Evolutionary conservation across 2,888 invertebrate genomes (phyloP), one percentile per base, ranked within the genome.

Genomic region (Deladenus siricidicola): DNA sequence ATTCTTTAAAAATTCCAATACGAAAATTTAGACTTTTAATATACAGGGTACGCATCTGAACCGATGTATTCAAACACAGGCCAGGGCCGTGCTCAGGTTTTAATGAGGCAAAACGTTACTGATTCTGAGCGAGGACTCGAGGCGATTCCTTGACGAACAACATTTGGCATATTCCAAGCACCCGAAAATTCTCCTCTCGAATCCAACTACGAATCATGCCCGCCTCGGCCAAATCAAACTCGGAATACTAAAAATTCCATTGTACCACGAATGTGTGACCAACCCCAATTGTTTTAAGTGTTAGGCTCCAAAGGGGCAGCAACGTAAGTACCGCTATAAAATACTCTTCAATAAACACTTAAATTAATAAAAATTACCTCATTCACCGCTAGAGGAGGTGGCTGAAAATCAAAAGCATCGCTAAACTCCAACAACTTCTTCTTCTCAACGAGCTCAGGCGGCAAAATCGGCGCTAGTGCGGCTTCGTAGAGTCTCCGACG

Each of bases 151-250:
- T 63, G 23, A 74, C 73, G 28, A 73, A 69, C 39, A 68, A 55
- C 50, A 70, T 69, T 56, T 76, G 76, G 49, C 76, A 76, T 29
- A 76, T 70, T 4, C 68, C 74, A 60, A 77, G 45, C 34, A 74
- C 71, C 24, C 70, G 67, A 57, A 70, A 77, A 39, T 70, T 67
- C 44, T 75, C 71, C 8, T 64, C 63, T n/a, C 60, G 50, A 48
- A 76, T 64, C 70, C 73, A 76, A 21, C 62, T 47, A 42, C 67
- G 68, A n/a, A 76, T 65, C 43, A 71, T 62, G 45, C 70, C 63
- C n/a, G 70, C 65, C 42, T 74, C 63, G 6, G 76, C 76, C 1
- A 74, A 19, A 51, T 76, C 76, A 26, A 73, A 70, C 42, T 71
- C 70, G 19, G 63, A 64, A 42, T 70, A 77, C 72, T 75, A 58